A percentile compares a stretch with the other conserved stretches of the same genome.
Evolutionary conservation across 2,888 invertebrate species (phyloP).

Genomic region (Eupithecia pulchellata): DNA sequence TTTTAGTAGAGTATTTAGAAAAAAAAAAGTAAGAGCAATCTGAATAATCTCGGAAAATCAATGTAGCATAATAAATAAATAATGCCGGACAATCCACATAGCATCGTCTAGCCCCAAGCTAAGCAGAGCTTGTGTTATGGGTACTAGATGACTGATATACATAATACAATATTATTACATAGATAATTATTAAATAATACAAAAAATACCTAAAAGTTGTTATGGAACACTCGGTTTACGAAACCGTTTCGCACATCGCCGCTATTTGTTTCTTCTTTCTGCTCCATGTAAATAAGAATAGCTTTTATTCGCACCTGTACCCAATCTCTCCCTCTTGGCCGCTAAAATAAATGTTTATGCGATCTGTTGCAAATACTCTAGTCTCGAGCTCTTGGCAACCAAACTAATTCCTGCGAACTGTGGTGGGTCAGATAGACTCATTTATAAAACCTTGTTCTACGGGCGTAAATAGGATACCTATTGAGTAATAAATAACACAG

Average conservation of each 20-base stretch:
- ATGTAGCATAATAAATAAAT: no score
- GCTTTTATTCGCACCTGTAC: slow-evolving; percentile 2
- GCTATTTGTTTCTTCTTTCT: neutral
- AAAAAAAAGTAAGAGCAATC: no score
- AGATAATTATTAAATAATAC: no score
- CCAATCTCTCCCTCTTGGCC: neutral
- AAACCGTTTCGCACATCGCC: neutral
- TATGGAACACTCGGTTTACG: neutral
- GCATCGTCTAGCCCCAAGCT: no score
- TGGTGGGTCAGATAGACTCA: slow-evolving; percentile 12
- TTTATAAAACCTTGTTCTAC: slow-evolving; percentile 18
- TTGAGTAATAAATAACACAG: slow-evolving; percentile 7
- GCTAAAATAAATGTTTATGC: slow-evolving; percentile 11
- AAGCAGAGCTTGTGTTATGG: no score
- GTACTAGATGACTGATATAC: no score
- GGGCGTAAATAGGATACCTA: slow-evolving; percentile 6
- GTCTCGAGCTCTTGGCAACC: slow-evolving; percentile 23
- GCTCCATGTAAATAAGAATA: neutral
- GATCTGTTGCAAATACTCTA: slow-evolving; percentile 10
- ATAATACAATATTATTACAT: no score
- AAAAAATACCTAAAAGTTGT: neutral
- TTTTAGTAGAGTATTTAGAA: no score
- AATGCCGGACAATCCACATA: no score
- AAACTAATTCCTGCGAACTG: slow-evolving; percentile 21
- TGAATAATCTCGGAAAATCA: no score